phyloP scores from a whole-genome alignment of 2,888 invertebrate species.

The Cephus nigrinus region DNA sequence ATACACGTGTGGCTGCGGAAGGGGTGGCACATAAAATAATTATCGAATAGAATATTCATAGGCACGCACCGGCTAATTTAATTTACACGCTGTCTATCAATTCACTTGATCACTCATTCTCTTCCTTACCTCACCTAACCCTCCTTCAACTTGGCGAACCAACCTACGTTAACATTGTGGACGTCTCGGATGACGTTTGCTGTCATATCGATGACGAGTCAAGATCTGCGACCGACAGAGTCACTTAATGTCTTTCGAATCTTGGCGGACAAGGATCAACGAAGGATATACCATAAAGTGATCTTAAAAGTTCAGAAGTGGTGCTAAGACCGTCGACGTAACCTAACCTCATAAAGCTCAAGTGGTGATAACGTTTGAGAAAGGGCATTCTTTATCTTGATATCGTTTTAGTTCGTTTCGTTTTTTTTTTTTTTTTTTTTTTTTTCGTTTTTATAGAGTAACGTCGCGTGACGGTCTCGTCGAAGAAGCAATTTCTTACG shows the following conservation, averaged over 20 bases:
- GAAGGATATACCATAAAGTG: neutral
- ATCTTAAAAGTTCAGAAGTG: neutral
- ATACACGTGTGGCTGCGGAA: neutral
- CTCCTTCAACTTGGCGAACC: too few relatives aligned
- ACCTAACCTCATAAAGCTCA: neutral
- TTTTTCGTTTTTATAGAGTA: too few relatives aligned
- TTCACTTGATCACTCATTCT: too few relatives aligned
- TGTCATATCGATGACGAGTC: neutral
- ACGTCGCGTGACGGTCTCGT: too few relatives aligned
- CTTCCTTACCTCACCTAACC: too few relatives aligned
- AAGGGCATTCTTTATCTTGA: neutral
- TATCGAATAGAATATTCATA: slow-evolving; percentile 7
- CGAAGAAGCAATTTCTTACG: too few relatives aligned
- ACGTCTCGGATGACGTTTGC: neutral
- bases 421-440: too few relatives aligned
- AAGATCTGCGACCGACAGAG: neutral
- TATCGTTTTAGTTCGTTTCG: neutral
- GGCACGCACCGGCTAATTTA: neutral
- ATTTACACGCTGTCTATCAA: neutral
- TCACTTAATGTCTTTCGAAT: neutral
- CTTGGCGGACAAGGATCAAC: neutral
- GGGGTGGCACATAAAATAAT: neutral
- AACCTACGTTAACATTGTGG: neutral
- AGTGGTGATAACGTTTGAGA: neutral
- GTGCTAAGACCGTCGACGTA: neutral